Conservation (phyloP, 2,888 invertebrate genomes). For the Teleiodes luculella region DNA sequence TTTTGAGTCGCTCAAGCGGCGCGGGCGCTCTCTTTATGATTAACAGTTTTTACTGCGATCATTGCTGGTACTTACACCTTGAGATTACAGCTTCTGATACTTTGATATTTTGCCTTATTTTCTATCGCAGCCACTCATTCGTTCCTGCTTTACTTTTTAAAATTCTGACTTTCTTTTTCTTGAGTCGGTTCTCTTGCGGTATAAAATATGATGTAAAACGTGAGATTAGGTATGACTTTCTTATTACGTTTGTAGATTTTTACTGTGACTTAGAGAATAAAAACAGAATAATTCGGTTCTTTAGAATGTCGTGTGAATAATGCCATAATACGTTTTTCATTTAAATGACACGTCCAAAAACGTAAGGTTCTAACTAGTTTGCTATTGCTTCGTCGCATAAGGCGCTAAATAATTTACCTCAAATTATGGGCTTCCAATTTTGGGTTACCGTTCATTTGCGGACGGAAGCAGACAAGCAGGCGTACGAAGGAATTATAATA, state of each 20-base stretch:
- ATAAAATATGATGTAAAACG: neutral
- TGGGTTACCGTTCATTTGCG: slow-evolving; percentile 51
- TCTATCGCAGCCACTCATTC: slow-evolving; percentile 7
- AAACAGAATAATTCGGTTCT: no score
- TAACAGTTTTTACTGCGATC: slow-evolving; percentile 59
- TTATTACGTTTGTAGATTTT: no score
- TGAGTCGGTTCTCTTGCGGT: slow-evolving; percentile 2
- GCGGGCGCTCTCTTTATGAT: slow-evolving; percentile 45
- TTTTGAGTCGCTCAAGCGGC: slow-evolving; percentile 56
- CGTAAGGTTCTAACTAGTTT: slow-evolving; percentile 25
- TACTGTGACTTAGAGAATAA: no score
- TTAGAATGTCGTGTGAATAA: no score
- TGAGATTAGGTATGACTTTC: no score
- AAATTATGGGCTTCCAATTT: slow-evolving; percentile 36
- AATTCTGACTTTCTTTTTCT: neutral
- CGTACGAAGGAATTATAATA: slow-evolving; percentile 47
- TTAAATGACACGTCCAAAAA: slow-evolving; percentile 44
- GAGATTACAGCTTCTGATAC: slow-evolving; percentile 18
- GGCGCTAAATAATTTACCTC: slow-evolving; percentile 34
- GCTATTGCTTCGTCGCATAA: slow-evolving; percentile 19
- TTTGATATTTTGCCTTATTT: slow-evolving; percentile 32
- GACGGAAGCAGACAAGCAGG: slow-evolving; percentile 54
- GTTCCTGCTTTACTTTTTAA: neutral
- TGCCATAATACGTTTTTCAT: slow-evolving; percentile 16
- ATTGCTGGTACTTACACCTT: slow-evolving; percentile 28